These are phyloP conservation scores for Tinea pellionella DNA, from an alignment of 2,888 invertebrate genomes.

Conservation along the genomic window DNA sequence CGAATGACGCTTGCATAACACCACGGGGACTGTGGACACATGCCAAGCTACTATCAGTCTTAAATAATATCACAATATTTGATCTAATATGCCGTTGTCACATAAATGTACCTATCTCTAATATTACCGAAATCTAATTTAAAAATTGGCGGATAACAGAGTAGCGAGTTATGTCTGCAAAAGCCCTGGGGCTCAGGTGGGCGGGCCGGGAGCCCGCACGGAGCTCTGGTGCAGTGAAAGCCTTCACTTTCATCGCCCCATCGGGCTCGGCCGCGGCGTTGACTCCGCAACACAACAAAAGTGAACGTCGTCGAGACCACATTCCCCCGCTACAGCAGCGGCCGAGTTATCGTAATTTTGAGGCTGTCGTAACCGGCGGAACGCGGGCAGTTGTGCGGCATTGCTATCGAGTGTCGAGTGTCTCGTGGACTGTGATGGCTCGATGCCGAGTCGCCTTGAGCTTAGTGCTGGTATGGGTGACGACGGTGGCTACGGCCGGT, in stretches of 20 bases:
- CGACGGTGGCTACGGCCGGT: conserved; percentile 50
- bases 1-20: too few relatives aligned
- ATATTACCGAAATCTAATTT: too few relatives aligned
- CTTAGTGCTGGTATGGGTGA: conserved; percentile 47
- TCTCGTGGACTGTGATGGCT: conserved; percentile 41
- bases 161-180: background rate
- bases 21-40: too few relatives aligned
- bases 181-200: conserved; percentile 3
- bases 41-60: too few relatives aligned
- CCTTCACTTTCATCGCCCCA: conserved; percentile 58
- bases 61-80: too few relatives aligned
- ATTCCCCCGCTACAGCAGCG: conserved; percentile 26
- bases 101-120: too few relatives aligned
- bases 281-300: conserved; percentile 40
- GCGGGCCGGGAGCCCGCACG: conserved; percentile 16
- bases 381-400: conserved; percentile 43
- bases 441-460: conserved; percentile 34
- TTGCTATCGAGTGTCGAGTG: conserved; percentile 38
- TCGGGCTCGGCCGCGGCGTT: conserved; percentile 32
- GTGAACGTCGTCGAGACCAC: conserved; percentile 53
- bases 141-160: too few relatives aligned
- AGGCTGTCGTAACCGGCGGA: conserved; percentile 33
- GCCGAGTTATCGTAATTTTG: conserved; percentile 20
- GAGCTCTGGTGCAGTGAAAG: conserved; percentile 43
- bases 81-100: too few relatives aligned